These are phyloP conservation scores for Syritta pipiens DNA, from an alignment of 2,888 invertebrate genomes.

Conservation along the genomic window DNA sequence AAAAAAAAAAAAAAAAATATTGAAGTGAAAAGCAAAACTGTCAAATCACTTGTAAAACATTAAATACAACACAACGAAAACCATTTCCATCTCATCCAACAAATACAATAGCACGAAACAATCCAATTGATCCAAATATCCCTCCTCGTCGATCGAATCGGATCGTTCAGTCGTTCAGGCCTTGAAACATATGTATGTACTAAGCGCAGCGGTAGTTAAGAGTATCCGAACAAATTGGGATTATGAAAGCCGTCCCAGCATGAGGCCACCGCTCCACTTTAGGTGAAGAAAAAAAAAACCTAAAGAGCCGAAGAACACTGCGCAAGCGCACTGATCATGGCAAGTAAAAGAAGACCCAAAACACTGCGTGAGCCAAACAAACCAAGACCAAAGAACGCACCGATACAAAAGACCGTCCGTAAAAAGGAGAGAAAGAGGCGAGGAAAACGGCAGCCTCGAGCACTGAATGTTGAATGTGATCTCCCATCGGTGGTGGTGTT, in stretches of 20 bases:
- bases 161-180: no score
- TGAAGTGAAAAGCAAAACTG: constrained; percentile 61
- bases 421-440: constrained; percentile 5
- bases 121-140: constrained; percentile 49
- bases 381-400: constrained; percentile 1
- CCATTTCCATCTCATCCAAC: constrained; percentile 6
- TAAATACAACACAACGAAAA: constrained; percentile 35
- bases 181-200: constrained; percentile 34
- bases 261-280: constrained; percentile 49
- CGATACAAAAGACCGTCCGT: no score
- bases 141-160: constrained; percentile 13
- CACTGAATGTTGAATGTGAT: constrained; percentile 36
- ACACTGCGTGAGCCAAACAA: not conserved
- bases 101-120: constrained; percentile 34
- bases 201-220: constrained; percentile 20
- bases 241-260: constrained; percentile 59
- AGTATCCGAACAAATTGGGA: constrained; percentile 57
- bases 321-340: not conserved
- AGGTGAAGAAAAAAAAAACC: constrained; percentile 53
- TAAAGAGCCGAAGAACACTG: constrained; percentile 28
- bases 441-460: constrained; percentile 46
- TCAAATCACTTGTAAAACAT: constrained; percentile 68
- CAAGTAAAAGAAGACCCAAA: not conserved
- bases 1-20: no score
- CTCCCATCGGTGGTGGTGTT: constrained; percentile 23